Evolutionary conservation across 2,888 invertebrate genomes (phyloP).

Genomic region (Ditylenchus weischeri): DNA sequence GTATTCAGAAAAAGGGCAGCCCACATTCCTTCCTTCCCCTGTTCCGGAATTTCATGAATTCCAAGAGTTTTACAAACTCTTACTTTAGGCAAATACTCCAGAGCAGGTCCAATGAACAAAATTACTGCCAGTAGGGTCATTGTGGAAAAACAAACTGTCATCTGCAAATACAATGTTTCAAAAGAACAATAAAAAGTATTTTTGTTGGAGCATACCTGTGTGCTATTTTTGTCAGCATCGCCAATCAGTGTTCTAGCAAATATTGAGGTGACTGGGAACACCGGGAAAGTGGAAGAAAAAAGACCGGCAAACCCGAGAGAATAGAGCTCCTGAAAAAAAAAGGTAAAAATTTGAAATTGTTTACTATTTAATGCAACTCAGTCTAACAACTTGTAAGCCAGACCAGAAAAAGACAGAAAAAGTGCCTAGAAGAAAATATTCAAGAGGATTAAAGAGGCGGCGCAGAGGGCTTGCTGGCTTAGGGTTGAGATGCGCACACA

Average conservation of each 20-base stretch:
- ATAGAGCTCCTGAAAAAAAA: constrained; percentile 44
- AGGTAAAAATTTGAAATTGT: not conserved
- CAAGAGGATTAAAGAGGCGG: too few species aligned
- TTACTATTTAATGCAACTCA: too few species aligned
- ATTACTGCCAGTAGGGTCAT: constrained; percentile 51
- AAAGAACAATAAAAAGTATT: not conserved
- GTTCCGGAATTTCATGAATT: too few species aligned
- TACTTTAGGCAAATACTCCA: constrained; percentile 54
- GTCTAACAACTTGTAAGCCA: too few species aligned
- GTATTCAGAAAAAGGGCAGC: too few species aligned
- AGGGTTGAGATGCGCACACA: too few species aligned
- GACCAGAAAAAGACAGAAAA: too few species aligned
- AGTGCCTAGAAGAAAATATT: too few species aligned
- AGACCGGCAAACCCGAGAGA: constrained; percentile 57
- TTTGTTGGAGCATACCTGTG: constrained; percentile 37
- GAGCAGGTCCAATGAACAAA: constrained; percentile 52
- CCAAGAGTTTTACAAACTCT: not conserved
- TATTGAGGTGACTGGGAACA: constrained; percentile 57
- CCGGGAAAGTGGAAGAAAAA: constrained; percentile 54
- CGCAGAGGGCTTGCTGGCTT: too few species aligned
- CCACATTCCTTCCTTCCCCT: too few species aligned
- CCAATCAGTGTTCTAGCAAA: constrained; percentile 55
- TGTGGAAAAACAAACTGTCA: constrained; percentile 54
- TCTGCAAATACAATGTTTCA: constrained; percentile 23
- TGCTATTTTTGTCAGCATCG: constrained; percentile 52